A percentile compares a stretch with the other conserved stretches of the same genome.
Evolutionary conservation across 2,888 invertebrate species (phyloP).

Genomic region (Allacma fusca): DNA sequence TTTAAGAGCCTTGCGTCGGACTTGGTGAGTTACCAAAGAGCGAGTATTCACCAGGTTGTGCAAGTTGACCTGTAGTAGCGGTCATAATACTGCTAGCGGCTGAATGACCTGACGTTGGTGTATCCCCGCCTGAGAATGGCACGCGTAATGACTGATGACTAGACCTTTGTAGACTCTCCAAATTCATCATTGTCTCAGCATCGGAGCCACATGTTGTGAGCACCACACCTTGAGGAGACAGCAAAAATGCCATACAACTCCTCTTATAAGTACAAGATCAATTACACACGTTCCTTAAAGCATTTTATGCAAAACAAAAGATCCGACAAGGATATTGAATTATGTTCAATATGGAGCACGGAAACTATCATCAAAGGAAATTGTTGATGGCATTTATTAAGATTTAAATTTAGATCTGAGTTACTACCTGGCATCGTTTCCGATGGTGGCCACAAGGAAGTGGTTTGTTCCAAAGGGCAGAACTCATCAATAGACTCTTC

Average conservation of each 20-base stretch:
- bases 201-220: constrained; percentile 60
- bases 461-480: constrained; percentile 51
- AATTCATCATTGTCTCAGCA: constrained; percentile 46
- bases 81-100: constrained; percentile 24
- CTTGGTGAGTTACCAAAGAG: constrained; percentile 48
- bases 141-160: constrained; percentile 58
- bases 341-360: too few species aligned
- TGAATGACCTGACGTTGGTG: constrained; percentile 44
- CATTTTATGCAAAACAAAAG: too few species aligned
- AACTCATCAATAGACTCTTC: constrained; percentile 57
- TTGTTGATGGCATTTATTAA: too few species aligned
- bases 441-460: constrained; percentile 59
- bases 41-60: constrained; percentile 53
- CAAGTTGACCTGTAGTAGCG: constrained; percentile 35
- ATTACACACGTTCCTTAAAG: too few species aligned
- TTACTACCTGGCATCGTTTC: constrained; percentile 58
- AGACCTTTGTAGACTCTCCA: constrained; percentile 52
- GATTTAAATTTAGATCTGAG: not conserved
- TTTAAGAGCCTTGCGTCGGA: constrained; percentile 40
- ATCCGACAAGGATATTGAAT: too few species aligned
- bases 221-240: constrained; percentile 52
- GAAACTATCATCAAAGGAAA: too few species aligned
- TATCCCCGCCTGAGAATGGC: constrained; percentile 51
- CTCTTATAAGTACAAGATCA: not conserved
- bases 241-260: constrained; percentile 18